Evolutionary conservation across 2,888 invertebrate genomes (phyloP).

Genomic region (Nemoura dubitans): DNA sequence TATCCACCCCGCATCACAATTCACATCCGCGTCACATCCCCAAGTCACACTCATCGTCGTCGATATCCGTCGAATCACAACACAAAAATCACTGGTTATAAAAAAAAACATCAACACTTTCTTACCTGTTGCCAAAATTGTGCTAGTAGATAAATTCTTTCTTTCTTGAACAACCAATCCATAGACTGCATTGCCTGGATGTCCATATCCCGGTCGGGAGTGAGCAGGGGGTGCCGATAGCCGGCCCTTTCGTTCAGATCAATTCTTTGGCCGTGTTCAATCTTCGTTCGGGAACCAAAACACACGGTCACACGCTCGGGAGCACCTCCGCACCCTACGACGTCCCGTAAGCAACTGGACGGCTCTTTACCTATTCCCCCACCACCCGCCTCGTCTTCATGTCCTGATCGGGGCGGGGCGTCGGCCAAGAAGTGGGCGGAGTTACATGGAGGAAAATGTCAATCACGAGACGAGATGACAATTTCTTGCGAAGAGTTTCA

Average conservation of each 20-base stretch:
- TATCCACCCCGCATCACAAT: not conserved
- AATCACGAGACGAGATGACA: slow-evolving; percentile 37
- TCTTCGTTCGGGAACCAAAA: not conserved
- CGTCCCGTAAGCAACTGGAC: slow-evolving; percentile 22
- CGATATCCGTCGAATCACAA: not conserved
- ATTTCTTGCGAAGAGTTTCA: slow-evolving; percentile 1
- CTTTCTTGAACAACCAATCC: slow-evolving; percentile 97
- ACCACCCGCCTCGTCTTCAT: slow-evolving; percentile 40
- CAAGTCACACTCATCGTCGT: not conserved
- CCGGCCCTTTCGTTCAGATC: slow-evolving; percentile 23
- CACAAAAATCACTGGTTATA: not conserved
- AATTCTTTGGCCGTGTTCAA: slow-evolving; percentile 18
- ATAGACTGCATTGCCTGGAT: slow-evolving; percentile 94
- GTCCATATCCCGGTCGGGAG: slow-evolving; percentile 69
- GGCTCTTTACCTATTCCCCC: slow-evolving; percentile 9
- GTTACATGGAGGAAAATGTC: slow-evolving; percentile 34
- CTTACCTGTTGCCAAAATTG: slow-evolving; percentile 98
- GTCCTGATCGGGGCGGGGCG: slow-evolving; percentile 25
- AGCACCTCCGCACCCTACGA: slow-evolving; percentile 3
- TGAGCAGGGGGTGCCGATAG: slow-evolving; percentile 20
- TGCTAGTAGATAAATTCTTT: slow-evolving; percentile 91
- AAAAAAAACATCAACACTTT: slow-evolving; percentile 17
- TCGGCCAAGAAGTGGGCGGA: slow-evolving; percentile 32
- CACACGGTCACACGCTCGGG: not conserved
- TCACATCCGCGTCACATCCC: not conserved